A percentile compares a stretch with the other conserved stretches of the same genome.
phyloP scores from a whole-genome alignment of 2,888 invertebrate genomes.

The Athripsodes cinereus region DNA sequence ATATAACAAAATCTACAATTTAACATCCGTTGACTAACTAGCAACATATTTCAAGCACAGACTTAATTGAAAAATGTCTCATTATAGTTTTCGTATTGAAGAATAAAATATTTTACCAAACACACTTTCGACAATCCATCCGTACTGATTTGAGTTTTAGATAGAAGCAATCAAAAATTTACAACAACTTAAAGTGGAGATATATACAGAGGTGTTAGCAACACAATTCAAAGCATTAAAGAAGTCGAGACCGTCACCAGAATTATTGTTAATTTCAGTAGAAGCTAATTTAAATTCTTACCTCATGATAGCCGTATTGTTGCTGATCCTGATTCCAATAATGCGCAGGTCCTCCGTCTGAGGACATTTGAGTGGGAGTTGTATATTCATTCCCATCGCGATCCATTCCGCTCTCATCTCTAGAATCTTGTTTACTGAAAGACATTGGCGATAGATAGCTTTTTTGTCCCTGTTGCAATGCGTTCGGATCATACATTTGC shows the following conservation, averaged over 20 bases:
- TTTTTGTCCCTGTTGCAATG: constrained; percentile 29
- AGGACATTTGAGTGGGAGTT: constrained; percentile 5
- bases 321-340: constrained; percentile 32
- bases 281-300: constrained; percentile 25
- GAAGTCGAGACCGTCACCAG: no score
- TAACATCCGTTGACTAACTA: no score
- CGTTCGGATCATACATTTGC: constrained; percentile 28
- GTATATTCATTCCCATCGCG: constrained; percentile 3
- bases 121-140: no score
- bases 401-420: constrained; percentile 28
- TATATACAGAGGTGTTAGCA: no score
- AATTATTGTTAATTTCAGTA: neutral
- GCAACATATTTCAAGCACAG: no score
- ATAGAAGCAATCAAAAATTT: no score
- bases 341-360: constrained; percentile 27
- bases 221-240: neutral
- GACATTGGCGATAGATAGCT: constrained; percentile 5
- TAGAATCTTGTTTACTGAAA: constrained; percentile 11
- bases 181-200: no score
- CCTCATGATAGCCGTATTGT: constrained; percentile 39
- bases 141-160: no score
- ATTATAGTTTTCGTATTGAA: no score
- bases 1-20: no score
- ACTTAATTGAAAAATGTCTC: no score
- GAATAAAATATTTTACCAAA: no score